Evolutionary conservation across 2,888 invertebrate species (phyloP), one percentile per base, ranked within the genome.

Genomic region (Barypeithes pellucidus): DNA sequence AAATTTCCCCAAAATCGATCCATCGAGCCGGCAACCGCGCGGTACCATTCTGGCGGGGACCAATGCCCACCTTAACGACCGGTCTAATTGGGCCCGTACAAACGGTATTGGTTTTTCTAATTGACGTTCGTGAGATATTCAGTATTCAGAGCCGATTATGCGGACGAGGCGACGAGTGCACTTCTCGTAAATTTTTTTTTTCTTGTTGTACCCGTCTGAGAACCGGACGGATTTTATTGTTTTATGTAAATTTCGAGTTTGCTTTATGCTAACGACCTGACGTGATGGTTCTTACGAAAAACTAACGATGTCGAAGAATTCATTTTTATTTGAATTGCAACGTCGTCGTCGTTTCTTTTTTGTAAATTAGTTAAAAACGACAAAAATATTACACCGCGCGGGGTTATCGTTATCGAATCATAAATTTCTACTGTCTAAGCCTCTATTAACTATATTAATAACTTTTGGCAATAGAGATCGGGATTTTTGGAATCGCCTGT

Each of bases 71-170:
- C 50, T 68, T 67, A 73, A 73, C 61, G 63, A 39, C 67, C 68
- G 12, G 54, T 73, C 72, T 73, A 73, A 73, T 73, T 62, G 39
- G 63, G 45, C 54, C 50, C 60, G 16, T 14, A 43, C 33, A 39
- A 54, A 67, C 72, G 59, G 62, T 73, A 63, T 67, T 73, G 67
- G 72, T 73, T 68, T 73, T 73, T 63, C 57, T 63, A 62, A 72
- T 72, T 72, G 67, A 43, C 20, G 16, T 20, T 43, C n/a, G 22
- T 41, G 22, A 60, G 60, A 60, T 41, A 22, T 60, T 12, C 16
- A 7, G 36, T 33, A 39, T 14, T 41, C 12, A 14, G 14, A 4
- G 8, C 12, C 33, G 0, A 57, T 33, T 33, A 22, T 60, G 14
- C 24, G 22, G 41, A 60, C 24, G 18, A 36, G 11, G 16, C 24